These are phyloP conservation scores for Drosophila busckii DNA, from an alignment of 1,140 invertebrate genomes.

Conservation along the genomic window DNA sequence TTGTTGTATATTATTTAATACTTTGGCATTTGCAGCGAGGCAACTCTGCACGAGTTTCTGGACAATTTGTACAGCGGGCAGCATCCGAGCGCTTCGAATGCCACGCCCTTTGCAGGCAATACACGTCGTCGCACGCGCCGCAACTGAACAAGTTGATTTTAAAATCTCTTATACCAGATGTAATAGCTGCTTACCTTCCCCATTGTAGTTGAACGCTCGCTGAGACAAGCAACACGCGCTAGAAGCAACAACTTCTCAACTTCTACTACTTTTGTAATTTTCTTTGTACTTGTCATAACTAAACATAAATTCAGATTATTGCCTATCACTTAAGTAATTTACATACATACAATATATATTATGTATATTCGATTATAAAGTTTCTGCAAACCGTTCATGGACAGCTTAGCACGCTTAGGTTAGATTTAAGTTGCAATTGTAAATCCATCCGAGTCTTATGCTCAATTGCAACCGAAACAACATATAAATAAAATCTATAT, in stretches of 20 bases:
- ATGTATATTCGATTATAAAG: constrained; percentile 51
- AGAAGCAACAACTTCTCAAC: neutral
- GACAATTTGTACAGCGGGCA: constrained; percentile 78
- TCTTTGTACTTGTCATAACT: constrained; percentile 34
- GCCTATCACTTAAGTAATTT: constrained; percentile 41
- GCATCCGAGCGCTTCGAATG: constrained; percentile 63
- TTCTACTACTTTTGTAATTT: constrained; percentile 16
- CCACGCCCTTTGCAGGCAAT: constrained; percentile 45
- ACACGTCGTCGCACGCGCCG: constrained; percentile 64
- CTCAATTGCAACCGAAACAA: constrained; percentile 55
- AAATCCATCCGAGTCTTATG: constrained; percentile 33
- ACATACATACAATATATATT: too few relatives aligned
- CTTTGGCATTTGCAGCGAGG: constrained; percentile 49
- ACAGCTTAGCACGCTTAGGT: constrained; percentile 61
- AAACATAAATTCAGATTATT: constrained; percentile 34
- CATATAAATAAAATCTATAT: neutral
- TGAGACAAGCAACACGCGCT: neutral
- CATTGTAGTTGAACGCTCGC: constrained; percentile 12
- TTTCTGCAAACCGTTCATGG: constrained; percentile 42
- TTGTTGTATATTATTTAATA: neutral
- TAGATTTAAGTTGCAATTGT: constrained; percentile 54
- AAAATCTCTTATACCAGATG: constrained; percentile 62
- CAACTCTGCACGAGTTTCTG: constrained; percentile 72
- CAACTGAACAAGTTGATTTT: constrained; percentile 72
- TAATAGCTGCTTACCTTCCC: constrained; percentile 34